Evolutionary conservation across 2,888 invertebrate species (phyloP), one percentile per base, ranked within the genome.

Genomic region (Danaus chrysippus): DNA sequence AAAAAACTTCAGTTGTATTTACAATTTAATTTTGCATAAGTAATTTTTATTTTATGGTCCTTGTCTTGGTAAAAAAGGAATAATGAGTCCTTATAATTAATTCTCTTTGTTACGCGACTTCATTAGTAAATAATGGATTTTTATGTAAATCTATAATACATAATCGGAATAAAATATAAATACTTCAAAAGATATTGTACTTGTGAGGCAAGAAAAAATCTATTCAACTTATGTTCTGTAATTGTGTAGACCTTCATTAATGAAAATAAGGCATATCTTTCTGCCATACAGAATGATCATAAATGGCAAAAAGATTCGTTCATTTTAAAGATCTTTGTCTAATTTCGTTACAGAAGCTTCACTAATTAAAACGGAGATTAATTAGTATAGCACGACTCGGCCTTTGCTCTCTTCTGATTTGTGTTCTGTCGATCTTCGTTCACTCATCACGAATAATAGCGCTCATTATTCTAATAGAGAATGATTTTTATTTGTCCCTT

Each of bases 351-450:
- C 62, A 76, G 78, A 76, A 73, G 78, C 80, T 76, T 76, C 78
- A 75, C 82, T 86, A 86, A 87, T 87, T 87, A 87, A 85, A 82
- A 77, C 68, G 71, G 74, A 83, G 83, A 87, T 87, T 87, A 87
- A 87, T 87, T 86, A 86, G 82, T 83, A 83, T 81, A 84, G 79
- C 81, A 79, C 79, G 76, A 76, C 74, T 70, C 70, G 71, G 76
- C 73, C 62, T 62, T 49, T 59, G 68, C 61, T 65, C 64, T 61
- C 57, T 44, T 49, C 65, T 65, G 64, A 78, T 77, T 73, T 79
- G 72, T 69, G 70, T 67, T 72, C 68, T 64, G 66, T 73, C 72
- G 68, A 68, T 71, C 70, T 68, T 71, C 68, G 66, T 64, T 70
- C 70, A 61, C 60, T 64, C 54, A 23, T 64, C 54, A 23, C 57